Percentiles rank a stretch among this genome's conserved stretches.
Evolutionary conservation across 2,888 invertebrate species (phyloP).

Genomic region (Drosophila ochracea): DNA sequence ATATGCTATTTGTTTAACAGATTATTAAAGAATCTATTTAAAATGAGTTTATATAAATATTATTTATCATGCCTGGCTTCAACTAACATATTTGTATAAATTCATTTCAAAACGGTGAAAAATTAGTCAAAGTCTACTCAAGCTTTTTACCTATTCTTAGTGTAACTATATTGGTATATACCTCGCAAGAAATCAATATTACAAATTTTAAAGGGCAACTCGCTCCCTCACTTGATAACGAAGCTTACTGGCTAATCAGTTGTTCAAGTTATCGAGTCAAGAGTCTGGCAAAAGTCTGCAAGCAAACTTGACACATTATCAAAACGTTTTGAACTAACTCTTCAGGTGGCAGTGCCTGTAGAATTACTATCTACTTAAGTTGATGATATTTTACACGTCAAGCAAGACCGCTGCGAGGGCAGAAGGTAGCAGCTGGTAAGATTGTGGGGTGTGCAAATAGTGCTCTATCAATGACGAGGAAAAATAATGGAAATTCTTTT

Average conservation of each 20-base stretch:
- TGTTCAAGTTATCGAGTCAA: conserved; percentile 40
- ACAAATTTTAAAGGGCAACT: not conserved
- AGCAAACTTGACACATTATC: conserved; percentile 60
- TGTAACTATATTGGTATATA: not conserved
- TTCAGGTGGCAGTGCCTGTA: not conserved
- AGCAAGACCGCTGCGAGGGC: conserved; percentile 12
- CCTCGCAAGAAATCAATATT: not conserved
- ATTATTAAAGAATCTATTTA: not conserved
- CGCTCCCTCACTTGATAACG: not conserved
- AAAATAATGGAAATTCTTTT: conserved; percentile 73
- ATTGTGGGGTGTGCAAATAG: not conserved
- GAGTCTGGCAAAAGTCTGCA: conserved; percentile 24
- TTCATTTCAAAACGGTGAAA: not conserved
- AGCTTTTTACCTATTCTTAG: not conserved
- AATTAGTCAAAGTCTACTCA: not conserved
- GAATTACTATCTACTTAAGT: conserved; percentile 59
- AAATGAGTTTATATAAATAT: not conserved
- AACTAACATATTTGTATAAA: not conserved
- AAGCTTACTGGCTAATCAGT: conserved; percentile 50
- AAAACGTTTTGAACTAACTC: conserved; percentile 44
- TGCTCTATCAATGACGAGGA: conserved; percentile 56
- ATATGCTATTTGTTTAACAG: not conserved
- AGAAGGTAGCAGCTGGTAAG: conserved; percentile 29
- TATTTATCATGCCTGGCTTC: not conserved
- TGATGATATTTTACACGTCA: conserved; percentile 69